A percentile compares a stretch with the other conserved stretches of the same genome.
phyloP scores from a whole-genome alignment of 2,797 vertebrate genomes.

The Tamandua tetradactyla region DNA sequence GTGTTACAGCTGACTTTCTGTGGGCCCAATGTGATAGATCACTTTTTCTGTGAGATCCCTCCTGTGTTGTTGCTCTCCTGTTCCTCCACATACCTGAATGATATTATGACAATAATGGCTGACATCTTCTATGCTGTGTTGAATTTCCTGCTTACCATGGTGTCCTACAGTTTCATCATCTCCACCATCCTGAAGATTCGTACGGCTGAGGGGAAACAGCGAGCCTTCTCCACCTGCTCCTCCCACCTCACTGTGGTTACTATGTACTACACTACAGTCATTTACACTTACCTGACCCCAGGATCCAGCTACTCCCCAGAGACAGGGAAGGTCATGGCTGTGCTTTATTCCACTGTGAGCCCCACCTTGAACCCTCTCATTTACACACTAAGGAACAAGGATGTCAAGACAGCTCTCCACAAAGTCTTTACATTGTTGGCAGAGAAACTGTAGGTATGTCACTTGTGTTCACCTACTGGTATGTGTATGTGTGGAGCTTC shows the following conservation, averaged over 20 bases:
- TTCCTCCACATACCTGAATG: background rate
- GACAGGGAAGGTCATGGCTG: background rate
- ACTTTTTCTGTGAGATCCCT: constrained; percentile 53
- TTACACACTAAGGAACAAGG: background rate
- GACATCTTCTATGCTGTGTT: constrained; percentile 58
- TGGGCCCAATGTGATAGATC: background rate
- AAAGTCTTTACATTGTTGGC: background rate
- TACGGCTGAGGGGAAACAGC: background rate
- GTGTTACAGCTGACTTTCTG: background rate
- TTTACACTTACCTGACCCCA: background rate
- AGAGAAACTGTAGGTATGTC: background rate
- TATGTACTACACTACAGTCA: background rate
- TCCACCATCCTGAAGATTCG: background rate
- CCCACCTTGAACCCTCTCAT: background rate
- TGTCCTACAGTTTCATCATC: background rate
- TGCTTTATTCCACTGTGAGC: background rate
- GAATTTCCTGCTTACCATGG: constrained; percentile 35
- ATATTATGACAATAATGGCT: background rate
- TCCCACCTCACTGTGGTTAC: background rate
- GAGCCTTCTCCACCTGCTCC: background rate
- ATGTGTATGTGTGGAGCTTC: background rate
- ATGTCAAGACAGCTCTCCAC: constrained; percentile 15
- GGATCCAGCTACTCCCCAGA: background rate
- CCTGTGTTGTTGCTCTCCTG: constrained; percentile 41
- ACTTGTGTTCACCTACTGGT: too few relatives aligned